These are phyloP conservation scores for Trichogramma evanescens DNA, from an alignment of 2,888 invertebrate genomes.

Conservation along the genomic window DNA sequence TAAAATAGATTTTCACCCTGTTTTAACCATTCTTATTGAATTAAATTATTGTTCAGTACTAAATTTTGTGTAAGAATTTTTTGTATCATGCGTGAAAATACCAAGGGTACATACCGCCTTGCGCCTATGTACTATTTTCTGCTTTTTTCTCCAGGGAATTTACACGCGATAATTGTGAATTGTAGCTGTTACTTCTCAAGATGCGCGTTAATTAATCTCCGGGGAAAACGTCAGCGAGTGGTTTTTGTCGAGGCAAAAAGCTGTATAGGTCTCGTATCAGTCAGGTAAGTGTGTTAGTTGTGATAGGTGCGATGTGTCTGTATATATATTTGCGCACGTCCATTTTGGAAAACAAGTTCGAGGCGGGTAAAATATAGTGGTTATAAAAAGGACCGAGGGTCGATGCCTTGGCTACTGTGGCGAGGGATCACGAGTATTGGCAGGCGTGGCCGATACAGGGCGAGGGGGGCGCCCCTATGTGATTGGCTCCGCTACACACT, in stretches of 20 bases:
- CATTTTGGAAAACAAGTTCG: constrained; percentile 43
- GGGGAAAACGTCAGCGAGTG: constrained; percentile 16
- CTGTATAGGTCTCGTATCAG: no score
- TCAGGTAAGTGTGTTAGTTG: no score
- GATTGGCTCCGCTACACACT: constrained; percentile 36
- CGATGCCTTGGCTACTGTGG: constrained; percentile 32
- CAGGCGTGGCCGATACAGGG: constrained; percentile 46
- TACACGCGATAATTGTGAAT: no score
- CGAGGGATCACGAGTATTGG: constrained; percentile 46
- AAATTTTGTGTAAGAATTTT: no score
- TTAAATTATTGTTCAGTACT: no score
- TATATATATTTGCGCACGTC: constrained; percentile 27
- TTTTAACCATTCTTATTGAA: no score
- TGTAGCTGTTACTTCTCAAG: not conserved
- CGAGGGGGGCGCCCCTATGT: constrained; percentile 32
- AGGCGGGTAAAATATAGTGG: constrained; percentile 18
- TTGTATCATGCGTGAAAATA: no score
- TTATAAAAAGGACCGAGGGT: constrained; percentile 26
- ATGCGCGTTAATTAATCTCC: constrained; percentile 26
- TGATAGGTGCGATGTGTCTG: no score
- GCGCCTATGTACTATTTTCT: no score
- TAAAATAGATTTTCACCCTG: no score
- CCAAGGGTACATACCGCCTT: no score
- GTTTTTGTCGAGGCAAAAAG: not conserved
- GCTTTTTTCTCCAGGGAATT: no score